Base-by-base conservation (phyloP, 2,113 vertebrate genomes). In the Emberiza fucata region DNA sequence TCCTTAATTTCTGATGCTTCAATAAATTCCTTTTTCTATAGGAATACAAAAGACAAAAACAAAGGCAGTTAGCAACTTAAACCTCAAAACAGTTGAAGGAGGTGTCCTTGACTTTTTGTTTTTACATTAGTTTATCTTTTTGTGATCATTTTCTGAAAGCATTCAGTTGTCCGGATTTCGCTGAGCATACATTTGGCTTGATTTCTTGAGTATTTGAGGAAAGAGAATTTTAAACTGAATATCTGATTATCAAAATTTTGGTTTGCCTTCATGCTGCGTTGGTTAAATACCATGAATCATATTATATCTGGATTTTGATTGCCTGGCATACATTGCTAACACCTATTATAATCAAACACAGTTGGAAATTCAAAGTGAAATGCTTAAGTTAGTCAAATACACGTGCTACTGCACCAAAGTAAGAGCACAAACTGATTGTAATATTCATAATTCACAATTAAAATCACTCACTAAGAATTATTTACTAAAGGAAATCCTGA, bases 381-480 rank as follows among this genome's bases (percentile, higher is more conserved):
- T 92, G 63, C 64, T 86, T 94, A 86, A 94, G 92, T 82, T 94
- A 94, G 87, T 90, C 44, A 88, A 90, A 95, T 66, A 63, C 39
- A 48, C 9, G 28, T 71, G 35, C 51, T 81, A 71, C 56, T 66
- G 56, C 82, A 92, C 72, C 75, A 53, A 95, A 93, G 56, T 59
- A 93, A 83, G 80, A 93, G 72, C 47, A 92, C 48, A 95, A 92
- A 75, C 44, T 95, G 83, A 94, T 89, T 94, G 65, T 94, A 91
- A 86, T 91, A 92, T 92, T 84, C 88, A 88, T 96, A 81, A 90
- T 88, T 93, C 94, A 93, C 79, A 92, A 96, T 92, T 96, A 94
- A 88, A 94, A 94, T 86, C 12, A 86, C 39, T 93, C 39, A 77
- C 18, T 54, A 56, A 64, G 51, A 88, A 66, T 69, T 94, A 93